Conservation (phyloP, 2,888 invertebrate genomes). For the Temnothorax unifasciatus region DNA sequence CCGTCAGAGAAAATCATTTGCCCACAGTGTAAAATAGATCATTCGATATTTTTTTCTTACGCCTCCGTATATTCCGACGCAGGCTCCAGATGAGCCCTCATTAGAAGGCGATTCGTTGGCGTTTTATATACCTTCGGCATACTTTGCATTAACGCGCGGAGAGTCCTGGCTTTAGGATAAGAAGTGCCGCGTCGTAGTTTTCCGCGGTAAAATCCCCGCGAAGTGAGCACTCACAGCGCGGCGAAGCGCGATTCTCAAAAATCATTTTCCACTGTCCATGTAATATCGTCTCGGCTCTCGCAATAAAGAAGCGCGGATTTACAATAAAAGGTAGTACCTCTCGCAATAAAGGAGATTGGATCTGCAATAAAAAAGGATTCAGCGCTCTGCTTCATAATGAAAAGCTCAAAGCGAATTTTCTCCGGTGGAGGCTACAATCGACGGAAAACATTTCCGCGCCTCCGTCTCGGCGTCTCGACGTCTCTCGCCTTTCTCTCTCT, state of each 20-base stretch:
- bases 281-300: slow-evolving; percentile 49
- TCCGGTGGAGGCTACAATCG: slow-evolving; percentile 54
- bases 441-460: slow-evolving; percentile 59
- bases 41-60: slow-evolving; percentile 1
- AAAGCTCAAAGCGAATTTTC: slow-evolving; percentile 60
- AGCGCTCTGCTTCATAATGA: slow-evolving; percentile 57
- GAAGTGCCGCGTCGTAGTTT: slow-evolving; percentile 12
- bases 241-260: slow-evolving; percentile 50
- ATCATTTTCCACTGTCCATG: slow-evolving; percentile 57
- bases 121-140: background rate
- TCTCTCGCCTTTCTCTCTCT: background rate
- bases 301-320: slow-evolving; percentile 58
- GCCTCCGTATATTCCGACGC: background rate
- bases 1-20: background rate
- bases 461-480: slow-evolving; percentile 19
- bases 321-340: slow-evolving; percentile 59
- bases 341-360: slow-evolving; percentile 57
- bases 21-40: slow-evolving; percentile 14
- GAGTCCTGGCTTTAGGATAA: background rate
- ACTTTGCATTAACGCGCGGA: slow-evolving; percentile 24
- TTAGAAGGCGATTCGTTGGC: slow-evolving; percentile 21
- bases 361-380: slow-evolving; percentile 58
- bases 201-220: slow-evolving; percentile 15
- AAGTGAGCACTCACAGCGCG: slow-evolving; percentile 36
- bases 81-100: background rate